Percentiles rank a stretch among this genome's conserved stretches.
These are phyloP conservation scores for Porphyrio hochstetteri DNA, from an alignment of 2,113 vertebrate genomes.

Conservation along the genomic window DNA sequence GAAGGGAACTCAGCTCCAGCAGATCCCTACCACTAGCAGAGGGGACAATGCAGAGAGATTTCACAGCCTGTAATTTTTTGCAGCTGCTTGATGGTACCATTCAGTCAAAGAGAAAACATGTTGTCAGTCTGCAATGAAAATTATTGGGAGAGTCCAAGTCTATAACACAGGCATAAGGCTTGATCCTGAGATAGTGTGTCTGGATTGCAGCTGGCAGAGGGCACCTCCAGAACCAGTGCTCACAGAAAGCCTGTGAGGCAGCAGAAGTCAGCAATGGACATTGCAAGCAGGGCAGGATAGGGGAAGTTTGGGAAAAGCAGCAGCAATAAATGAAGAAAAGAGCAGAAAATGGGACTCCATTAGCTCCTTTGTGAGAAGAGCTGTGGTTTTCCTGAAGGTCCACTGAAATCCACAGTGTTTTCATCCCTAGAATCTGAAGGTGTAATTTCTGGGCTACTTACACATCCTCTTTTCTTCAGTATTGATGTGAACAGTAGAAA, in stretches of 20 bases:
- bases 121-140: neutral
- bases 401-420: accelerated
- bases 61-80: conserved; percentile 14
- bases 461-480: neutral
- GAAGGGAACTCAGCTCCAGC: neutral
- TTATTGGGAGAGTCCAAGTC: neutral
- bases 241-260: neutral
- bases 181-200: neutral
- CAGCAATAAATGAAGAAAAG: accelerated
- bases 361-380: neutral
- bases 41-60: neutral
- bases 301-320: neutral
- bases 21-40: neutral
- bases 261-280: accelerated
- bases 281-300: neutral
- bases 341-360: neutral
- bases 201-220: neutral
- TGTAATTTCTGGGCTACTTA: neutral
- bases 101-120: neutral
- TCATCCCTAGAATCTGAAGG: neutral
- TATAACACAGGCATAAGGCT: neutral
- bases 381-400: neutral
- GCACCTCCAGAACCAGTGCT: accelerated
- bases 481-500: neutral
- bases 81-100: neutral